Evolutionary conservation across 2,113 vertebrate genomes (phyloP), one percentile per base, ranked within the genome.

Genomic region (Steatornis caripensis): DNA sequence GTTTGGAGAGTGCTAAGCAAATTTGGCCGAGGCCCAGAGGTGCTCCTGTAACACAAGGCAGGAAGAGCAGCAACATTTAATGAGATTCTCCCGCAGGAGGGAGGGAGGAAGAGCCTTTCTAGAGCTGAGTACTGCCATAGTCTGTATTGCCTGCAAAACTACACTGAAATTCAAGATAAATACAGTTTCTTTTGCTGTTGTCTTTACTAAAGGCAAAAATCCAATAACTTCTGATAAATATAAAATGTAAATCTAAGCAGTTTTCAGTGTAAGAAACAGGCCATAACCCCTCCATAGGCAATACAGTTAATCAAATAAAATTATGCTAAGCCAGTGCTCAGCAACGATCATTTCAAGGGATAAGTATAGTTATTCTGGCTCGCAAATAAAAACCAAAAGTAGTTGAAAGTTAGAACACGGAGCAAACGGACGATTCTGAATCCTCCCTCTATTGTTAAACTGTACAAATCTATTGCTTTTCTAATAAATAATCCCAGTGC

Each of bases 361-460:
- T 87, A 95, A 97, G 93, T 79, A 49, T 24, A 72, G 87, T 95
- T 95, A 80, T 89, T 92, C 74, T 95, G 97, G 89, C 89, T 85
- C 2, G 1, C 84, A 89, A 91, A 89, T 87, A 87, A 87, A 95
- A 95, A 95, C 16, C 81, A 97, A 96, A 95, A 97, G 87, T 91
- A 91, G 93, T 66, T 96, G 96, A 95, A 96, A 95, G 91, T 96
- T 92, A 94, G 58, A 94, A 66, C 77, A 89, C 2, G 5, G 60
- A 93, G 91, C 68, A 94, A 89, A 94, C 34, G 76, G 82, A 69
- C 1, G 9, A 69, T 39, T 95, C 71, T 86, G 49, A 85, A 85
- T 93, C 80, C 95, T 97, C 84, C 93, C 86, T 90, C 94, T 93
- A 95, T 88, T 96, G 89, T 96, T 97, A 93, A 62, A 94, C 83